Base-by-base conservation (phyloP, 2,888 invertebrate genomes). In the Lampropteryx suffumata region DNA sequence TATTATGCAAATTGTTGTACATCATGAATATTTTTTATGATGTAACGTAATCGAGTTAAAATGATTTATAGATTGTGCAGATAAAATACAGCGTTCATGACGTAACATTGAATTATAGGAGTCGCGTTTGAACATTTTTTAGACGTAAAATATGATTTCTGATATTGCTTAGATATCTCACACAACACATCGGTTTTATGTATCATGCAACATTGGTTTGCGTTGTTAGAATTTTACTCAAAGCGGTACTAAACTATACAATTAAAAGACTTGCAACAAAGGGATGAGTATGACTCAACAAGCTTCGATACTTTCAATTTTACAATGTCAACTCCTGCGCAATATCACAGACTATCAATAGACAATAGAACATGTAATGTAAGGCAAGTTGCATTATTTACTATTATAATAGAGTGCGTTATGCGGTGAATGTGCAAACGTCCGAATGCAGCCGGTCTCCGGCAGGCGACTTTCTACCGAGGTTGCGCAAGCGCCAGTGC, bases 101-200 rank as follows among this genome's bases (percentile, higher is more conserved):
- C 17, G 4, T 17, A 17, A 3, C 17, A 17, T 17, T 17, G 2
- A 17, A 17, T 17, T 17, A 17, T 17, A 67, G 60, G 82, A 85
- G 83, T n/a, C n/a, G n/a, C n/a, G n/a, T n/a, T n/a, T n/a, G n/a
- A n/a, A 88, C 88, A 82, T 82, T 85, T 79, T 84, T 86, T 85
- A 87, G 87, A 88, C 86, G 87, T 3, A 17, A 17, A 17, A 17
- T 17, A 17, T 17, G 17, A 17, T 17, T 17, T 17, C 4, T n/a
- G n/a, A 17, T 80, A 79, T 12, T n/a, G 49, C 68, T 79, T 80
- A 82, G 69, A 73, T 79, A 85, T 84, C 61, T 83, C 61, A 57
- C 65, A 68, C 67, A 69, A 64, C 62, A 64, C 54, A n/a, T n/a
- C n/a, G n/a, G n/a, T n/a, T n/a, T n/a, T n/a, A n/a, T n/a, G n/a